These are phyloP conservation scores for Drosophila mojavensis DNA, from an alignment of 1,140 invertebrate genomes.

Conservation along the genomic window DNA sequence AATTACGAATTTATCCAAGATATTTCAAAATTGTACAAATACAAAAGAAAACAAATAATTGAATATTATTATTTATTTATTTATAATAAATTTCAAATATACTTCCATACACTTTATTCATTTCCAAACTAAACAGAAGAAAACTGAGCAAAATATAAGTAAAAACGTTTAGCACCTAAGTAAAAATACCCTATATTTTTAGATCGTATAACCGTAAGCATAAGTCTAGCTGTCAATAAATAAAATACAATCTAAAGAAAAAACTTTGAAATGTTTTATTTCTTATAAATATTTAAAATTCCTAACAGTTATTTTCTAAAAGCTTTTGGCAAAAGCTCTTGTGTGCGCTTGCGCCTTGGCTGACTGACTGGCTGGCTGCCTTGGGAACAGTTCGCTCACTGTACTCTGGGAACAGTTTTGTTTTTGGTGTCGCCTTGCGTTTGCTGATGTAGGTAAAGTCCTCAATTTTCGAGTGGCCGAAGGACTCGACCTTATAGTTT, in stretches of 20 bases:
- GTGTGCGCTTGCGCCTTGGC: slow-evolving; percentile 26
- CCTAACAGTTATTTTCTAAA: slow-evolving; percentile 15
- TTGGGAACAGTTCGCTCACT: slow-evolving; percentile 27
- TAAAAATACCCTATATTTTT: slow-evolving; percentile 63
- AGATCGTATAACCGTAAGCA: slow-evolving; percentile 64
- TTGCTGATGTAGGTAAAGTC: slow-evolving; percentile 75
- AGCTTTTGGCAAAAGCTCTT: slow-evolving; percentile 31
- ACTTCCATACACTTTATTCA: slow-evolving; percentile 58
- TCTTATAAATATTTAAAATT: slow-evolving; percentile 21
- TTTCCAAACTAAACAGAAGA: slow-evolving; percentile 14
- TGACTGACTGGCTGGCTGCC: slow-evolving; percentile 4
- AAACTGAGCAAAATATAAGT: background rate
- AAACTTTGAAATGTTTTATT: background rate
- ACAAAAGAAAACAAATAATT: slow-evolving; percentile 28
- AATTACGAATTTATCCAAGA: slow-evolving; percentile 69
- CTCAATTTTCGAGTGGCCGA: slow-evolving; percentile 67
- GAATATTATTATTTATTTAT: slow-evolving; percentile 21
- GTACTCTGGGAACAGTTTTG: slow-evolving; percentile 53
- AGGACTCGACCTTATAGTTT: slow-evolving; percentile 80
- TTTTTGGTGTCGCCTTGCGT: slow-evolving; percentile 14
- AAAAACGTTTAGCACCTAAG: slow-evolving; percentile 57
- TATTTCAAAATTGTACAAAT: slow-evolving; percentile 54
- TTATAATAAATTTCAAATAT: slow-evolving; percentile 22
- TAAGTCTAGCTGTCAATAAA: slow-evolving; percentile 75
- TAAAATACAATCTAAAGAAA: slow-evolving; percentile 41